A percentile compares a stretch with the other conserved stretches of the same genome.
phyloP scores from a whole-genome alignment of 2,888 invertebrate genomes.

The Agrotis puta region DNA sequence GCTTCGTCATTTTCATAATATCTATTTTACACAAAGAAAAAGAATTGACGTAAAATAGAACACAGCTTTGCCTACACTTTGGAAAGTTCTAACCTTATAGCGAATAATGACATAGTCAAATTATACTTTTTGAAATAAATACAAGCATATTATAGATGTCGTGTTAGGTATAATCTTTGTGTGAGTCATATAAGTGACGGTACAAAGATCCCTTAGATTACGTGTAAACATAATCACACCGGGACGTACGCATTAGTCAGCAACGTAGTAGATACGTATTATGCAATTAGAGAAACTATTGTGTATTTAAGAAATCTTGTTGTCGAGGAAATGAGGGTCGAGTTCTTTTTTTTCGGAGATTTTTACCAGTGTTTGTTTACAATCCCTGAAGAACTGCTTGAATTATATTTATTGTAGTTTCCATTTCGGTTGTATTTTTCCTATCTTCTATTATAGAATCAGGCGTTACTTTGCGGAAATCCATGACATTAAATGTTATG shows the following conservation, averaged over 20 bases:
- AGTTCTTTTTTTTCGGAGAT: neutral
- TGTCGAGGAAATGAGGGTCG: neutral
- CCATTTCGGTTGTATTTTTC: neutral
- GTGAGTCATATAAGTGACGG: slow-evolving; percentile 8
- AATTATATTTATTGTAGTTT: neutral
- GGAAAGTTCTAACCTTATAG: neutral
- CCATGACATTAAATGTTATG: too few relatives aligned
- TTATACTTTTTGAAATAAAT: neutral
- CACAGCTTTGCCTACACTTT: neutral
- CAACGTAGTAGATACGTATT: neutral
- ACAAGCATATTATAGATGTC: neutral
- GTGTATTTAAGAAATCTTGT: neutral
- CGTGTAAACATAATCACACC: slow-evolving; percentile 1
- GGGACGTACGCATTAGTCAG: neutral
- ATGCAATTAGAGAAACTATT: neutral
- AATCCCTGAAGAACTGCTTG: neutral
- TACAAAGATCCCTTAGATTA: slow-evolving; percentile 21
- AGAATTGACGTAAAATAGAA: too few relatives aligned
- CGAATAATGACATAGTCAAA: slow-evolving; percentile 10
- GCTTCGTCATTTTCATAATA: too few relatives aligned
- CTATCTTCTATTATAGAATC: too few relatives aligned
- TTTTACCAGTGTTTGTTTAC: neutral
- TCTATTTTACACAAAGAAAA: too few relatives aligned
- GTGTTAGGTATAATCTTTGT: neutral
- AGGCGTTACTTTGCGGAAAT: too few relatives aligned